Evolutionary conservation across 2,113 vertebrate species (phyloP).

Genomic region (Eretmochelys imbricata): DNA sequence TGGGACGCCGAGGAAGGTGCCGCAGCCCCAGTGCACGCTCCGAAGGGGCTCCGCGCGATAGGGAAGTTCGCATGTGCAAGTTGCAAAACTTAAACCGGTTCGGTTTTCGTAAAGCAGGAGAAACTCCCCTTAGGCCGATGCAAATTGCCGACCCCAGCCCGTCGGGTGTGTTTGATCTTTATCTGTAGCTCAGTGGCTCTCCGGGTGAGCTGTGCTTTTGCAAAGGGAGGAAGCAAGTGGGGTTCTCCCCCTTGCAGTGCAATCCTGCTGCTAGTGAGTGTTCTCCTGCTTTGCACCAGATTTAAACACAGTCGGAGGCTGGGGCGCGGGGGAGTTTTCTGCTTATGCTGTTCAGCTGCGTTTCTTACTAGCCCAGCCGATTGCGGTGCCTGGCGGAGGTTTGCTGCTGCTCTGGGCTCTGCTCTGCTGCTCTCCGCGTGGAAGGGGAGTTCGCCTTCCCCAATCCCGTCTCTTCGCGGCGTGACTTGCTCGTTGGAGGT

Average conservation of each 20-base stretch:
- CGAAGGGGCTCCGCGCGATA: background rate
- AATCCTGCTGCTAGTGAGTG: background rate
- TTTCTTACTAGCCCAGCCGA: slow-evolving; percentile 39
- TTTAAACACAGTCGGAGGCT: background rate
- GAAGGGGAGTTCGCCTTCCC: background rate
- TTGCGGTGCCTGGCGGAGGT: background rate
- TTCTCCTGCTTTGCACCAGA: background rate
- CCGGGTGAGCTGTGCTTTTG: background rate
- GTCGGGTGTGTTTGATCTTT: no score
- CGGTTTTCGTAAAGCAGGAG: background rate
- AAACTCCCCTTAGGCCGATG: background rate
- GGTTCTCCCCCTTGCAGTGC: background rate
- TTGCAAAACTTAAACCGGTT: slow-evolving; percentile 38
- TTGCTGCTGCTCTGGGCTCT: slow-evolving; percentile 31
- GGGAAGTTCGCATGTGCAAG: background rate
- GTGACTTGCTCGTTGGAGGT: background rate
- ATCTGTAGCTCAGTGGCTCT: no score
- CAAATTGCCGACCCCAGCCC: background rate
- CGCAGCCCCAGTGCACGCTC: background rate
- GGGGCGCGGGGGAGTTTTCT: background rate
- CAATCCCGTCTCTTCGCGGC: slow-evolving; percentile 36
- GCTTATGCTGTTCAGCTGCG: slow-evolving; percentile 38
- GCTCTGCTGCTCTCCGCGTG: slow-evolving; percentile 16
- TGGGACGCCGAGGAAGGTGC: background rate
- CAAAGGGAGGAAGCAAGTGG: background rate